phyloP scores from a whole-genome alignment of 2,797 vertebrate species.

The Labroides dimidiatus region DNA sequence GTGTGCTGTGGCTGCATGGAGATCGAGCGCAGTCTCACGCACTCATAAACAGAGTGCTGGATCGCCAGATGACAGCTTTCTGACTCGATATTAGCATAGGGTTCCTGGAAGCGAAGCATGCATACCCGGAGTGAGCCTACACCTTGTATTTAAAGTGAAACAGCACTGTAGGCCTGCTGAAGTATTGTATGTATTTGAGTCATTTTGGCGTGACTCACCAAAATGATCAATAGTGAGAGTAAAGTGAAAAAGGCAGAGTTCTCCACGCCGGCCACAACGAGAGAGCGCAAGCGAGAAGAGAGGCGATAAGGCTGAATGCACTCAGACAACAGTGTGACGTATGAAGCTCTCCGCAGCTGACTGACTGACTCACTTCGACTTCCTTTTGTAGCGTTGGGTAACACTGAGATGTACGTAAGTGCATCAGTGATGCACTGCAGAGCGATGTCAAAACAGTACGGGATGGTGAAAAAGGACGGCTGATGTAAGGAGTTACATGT shows the following conservation, averaged over 20 bases:
- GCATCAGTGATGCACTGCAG: conserved; percentile 28
- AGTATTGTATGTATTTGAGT: conserved; percentile 62
- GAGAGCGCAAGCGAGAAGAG: conserved; percentile 39
- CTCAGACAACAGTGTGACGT: conserved; percentile 73
- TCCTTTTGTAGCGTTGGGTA: conserved; percentile 70
- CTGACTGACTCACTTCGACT: conserved; percentile 73
- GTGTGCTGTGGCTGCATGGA: conserved; percentile 59
- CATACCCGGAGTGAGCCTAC: conserved; percentile 22
- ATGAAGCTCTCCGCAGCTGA: conserved; percentile 67
- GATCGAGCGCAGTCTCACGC: conserved; percentile 55
- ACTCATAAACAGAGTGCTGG: conserved; percentile 70
- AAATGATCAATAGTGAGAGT: conserved; percentile 74
- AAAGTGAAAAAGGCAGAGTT: conserved; percentile 43
- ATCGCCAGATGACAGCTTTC: conserved; percentile 69
- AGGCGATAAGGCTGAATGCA: conserved; percentile 63
- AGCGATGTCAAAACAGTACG: conserved; percentile 64
- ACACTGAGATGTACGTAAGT: conserved; percentile 54
- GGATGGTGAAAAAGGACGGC: conserved; percentile 38
- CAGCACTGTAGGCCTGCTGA: conserved; percentile 1
- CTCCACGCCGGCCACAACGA: conserved; percentile 12
- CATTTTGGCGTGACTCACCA: conserved; percentile 71
- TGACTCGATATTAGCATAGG: conserved; percentile 66
- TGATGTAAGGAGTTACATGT: conserved; percentile 20
- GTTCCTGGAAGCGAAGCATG: conserved; percentile 74
- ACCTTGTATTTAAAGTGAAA: conserved; percentile 35